Conservation (phyloP, 2,113 vertebrate species). For the Phyllostomus hastatus region DNA sequence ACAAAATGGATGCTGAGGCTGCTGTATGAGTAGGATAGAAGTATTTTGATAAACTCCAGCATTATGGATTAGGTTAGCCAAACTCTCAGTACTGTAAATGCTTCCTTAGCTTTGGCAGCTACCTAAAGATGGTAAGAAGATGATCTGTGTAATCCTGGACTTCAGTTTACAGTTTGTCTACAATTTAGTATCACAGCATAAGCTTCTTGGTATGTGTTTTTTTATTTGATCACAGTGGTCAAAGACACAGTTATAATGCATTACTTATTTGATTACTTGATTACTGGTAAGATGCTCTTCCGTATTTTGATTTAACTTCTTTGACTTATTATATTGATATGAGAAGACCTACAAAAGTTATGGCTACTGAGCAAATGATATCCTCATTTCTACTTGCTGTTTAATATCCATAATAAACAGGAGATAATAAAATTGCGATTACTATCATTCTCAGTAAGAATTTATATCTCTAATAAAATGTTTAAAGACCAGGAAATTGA, state of each 20-base stretch:
- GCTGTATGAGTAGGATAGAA: background rate
- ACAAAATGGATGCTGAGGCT: background rate
- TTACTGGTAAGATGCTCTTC: background rate
- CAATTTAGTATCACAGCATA: background rate
- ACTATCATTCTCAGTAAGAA: background rate
- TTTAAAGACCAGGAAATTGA: constrained; percentile 53
- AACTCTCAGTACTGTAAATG: background rate
- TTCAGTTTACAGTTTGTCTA: background rate
- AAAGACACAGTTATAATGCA: background rate
- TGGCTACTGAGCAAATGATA: background rate
- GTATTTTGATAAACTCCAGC: background rate
- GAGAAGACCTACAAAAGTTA: background rate
- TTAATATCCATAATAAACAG: constrained; percentile 41
- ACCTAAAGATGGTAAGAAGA: background rate
- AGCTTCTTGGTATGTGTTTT: background rate
- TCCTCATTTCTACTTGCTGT: background rate
- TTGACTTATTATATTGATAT: background rate
- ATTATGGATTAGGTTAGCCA: background rate
- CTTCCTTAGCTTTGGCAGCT: background rate
- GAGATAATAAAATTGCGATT: constrained; percentile 50
- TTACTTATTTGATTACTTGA: background rate
- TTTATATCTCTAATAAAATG: constrained; percentile 62
- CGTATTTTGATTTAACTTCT: background rate
- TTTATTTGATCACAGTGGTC: background rate
- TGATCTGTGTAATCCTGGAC: background rate